Evolutionary conservation across 2,797 vertebrate genomes (phyloP).

Genomic region (Phoebastria nigripes): DNA sequence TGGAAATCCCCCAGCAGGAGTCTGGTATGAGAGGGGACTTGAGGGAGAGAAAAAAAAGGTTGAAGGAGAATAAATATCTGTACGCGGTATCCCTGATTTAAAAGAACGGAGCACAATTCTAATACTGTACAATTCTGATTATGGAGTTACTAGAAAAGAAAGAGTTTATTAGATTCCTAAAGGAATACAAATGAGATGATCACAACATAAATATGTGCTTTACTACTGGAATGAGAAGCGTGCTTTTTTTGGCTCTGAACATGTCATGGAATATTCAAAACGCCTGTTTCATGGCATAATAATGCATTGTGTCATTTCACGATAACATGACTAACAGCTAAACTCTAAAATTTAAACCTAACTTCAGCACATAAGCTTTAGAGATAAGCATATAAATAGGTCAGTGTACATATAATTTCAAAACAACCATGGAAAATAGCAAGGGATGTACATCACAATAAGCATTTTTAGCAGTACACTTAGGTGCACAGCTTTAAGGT

Average conservation of each 20-base stretch:
- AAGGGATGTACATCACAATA: neutral
- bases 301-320: neutral
- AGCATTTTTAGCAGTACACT: neutral
- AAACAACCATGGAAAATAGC: neutral
- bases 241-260: neutral
- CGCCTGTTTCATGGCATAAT: neutral
- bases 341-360: neutral
- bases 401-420: neutral
- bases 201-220: neutral
- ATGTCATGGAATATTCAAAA: neutral
- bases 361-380: neutral
- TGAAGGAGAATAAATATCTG: neutral
- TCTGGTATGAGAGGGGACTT: neutral
- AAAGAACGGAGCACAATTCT: neutral
- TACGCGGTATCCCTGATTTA: neutral
- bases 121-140: neutral
- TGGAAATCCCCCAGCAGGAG: neutral
- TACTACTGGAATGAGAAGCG: neutral
- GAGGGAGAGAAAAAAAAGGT: neutral
- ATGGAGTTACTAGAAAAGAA: neutral
- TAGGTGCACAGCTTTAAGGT: neutral
- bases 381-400: neutral
- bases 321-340: neutral
- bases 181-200: neutral
- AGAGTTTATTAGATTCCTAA: neutral